These are phyloP conservation scores for Poecile atricapillus DNA, from an alignment of 2,113 vertebrate genomes.

Conservation along the genomic window DNA sequence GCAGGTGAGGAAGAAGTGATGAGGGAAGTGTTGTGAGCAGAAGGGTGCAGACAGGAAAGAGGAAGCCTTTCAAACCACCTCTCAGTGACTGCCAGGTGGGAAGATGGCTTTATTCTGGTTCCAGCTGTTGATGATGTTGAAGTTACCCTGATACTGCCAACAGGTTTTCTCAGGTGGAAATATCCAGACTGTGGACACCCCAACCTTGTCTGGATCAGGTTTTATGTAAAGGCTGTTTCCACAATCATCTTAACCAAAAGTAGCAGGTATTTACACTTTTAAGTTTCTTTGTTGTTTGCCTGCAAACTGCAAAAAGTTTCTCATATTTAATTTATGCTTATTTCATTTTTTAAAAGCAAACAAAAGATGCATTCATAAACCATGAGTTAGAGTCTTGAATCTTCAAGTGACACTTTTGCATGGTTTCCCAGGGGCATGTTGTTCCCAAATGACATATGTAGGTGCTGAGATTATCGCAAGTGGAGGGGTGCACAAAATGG, in stretches of 20 bases:
- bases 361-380: neutral
- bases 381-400: neutral
- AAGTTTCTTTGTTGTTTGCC: neutral
- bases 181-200: neutral
- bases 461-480: neutral
- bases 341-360: conserved; percentile 5
- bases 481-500: neutral
- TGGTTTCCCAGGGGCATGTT: neutral
- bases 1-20: neutral
- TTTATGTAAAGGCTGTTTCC: neutral
- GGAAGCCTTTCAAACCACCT: neutral
- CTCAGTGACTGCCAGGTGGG: neutral
- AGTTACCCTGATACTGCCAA: neutral
- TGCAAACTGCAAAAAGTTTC: neutral
- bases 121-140: neutral
- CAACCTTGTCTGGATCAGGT: neutral
- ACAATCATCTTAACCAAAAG: neutral
- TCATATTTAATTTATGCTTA: neutral
- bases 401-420: neutral
- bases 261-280: neutral
- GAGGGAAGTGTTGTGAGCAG: neutral
- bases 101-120: neutral
- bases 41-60: neutral
- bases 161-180: neutral
- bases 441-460: neutral